phyloP scores from a whole-genome alignment of 2,113 vertebrate genomes.

The Centropus unirufus region DNA sequence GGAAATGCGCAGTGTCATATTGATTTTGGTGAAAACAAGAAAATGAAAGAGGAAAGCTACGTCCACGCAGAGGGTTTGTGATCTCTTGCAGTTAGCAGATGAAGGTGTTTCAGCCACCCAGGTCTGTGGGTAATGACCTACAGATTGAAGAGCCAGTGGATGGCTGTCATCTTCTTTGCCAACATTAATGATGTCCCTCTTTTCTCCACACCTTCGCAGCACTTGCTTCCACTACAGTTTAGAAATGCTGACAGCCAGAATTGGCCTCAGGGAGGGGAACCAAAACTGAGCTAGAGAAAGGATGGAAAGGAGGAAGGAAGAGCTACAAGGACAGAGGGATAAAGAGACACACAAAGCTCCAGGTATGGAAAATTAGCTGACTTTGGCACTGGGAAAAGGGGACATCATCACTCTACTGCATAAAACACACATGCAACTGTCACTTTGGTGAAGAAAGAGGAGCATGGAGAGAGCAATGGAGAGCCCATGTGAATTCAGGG shows the following conservation, averaged over 20 bases:
- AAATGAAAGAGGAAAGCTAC: background rate
- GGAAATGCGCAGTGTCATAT: background rate
- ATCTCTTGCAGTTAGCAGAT: background rate
- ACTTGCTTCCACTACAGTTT: background rate
- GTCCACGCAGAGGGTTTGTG: background rate
- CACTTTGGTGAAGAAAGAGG: background rate
- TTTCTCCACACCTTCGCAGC: background rate
- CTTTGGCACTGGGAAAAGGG: background rate
- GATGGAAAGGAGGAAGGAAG: background rate
- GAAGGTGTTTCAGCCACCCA: background rate
- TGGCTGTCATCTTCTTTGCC: background rate
- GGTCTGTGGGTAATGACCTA: background rate
- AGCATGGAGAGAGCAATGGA: background rate
- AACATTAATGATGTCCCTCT: rapidly evolving
- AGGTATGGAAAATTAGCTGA: background rate
- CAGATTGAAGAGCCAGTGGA: background rate
- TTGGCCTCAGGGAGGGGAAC: background rate
- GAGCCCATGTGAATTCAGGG: background rate
- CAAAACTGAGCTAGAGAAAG: background rate
- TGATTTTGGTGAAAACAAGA: background rate
- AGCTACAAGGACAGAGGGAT: background rate
- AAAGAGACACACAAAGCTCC: background rate
- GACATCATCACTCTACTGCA: background rate
- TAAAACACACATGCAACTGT: background rate
- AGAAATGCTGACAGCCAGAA: background rate